These are phyloP conservation scores for Apodemus sylvaticus DNA, from an alignment of 2,113 vertebrate genomes.

Conservation along the genomic window DNA sequence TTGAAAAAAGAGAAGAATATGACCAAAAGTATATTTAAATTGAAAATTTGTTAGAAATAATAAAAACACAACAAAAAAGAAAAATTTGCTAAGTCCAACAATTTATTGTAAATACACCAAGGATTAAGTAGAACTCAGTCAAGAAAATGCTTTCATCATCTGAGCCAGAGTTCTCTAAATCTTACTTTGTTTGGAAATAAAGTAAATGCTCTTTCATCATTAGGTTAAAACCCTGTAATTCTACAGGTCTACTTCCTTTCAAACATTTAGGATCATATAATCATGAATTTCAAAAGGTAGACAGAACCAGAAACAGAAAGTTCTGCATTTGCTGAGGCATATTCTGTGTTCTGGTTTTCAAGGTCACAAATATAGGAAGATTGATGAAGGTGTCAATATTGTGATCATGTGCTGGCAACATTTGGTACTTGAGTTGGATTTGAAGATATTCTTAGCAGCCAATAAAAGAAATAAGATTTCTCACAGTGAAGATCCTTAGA, in stretches of 20 bases:
- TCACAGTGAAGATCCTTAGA: not conserved
- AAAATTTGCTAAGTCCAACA: slow-evolving; percentile 14
- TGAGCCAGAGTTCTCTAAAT: slow-evolving; percentile 62
- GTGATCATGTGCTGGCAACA: not conserved
- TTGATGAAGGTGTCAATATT: not conserved
- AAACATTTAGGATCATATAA: slow-evolving; percentile 65
- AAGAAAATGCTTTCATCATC: slow-evolving; percentile 79
- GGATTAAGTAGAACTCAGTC: slow-evolving; percentile 78
- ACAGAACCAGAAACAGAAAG: not conserved
- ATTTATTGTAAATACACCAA: slow-evolving; percentile 63
- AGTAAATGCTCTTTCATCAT: slow-evolving; percentile 80
- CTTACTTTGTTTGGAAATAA: slow-evolving; percentile 77
- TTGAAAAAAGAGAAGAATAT: not conserved
- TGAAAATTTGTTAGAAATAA: not conserved
- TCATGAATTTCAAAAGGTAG: slow-evolving; percentile 74
- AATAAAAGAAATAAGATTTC: not conserved
- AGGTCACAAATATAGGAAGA: slow-evolving; percentile 56
- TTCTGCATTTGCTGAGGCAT: slow-evolving; percentile 39
- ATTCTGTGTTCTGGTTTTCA: not conserved
- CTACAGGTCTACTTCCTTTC: slow-evolving; percentile 69
- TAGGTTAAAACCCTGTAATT: slow-evolving; percentile 78
- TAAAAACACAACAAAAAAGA: not conserved
- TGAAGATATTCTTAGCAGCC: not conserved
- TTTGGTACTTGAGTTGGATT: not conserved
- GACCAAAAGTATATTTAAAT: not conserved